A percentile compares a stretch with the other conserved stretches of the same genome.
These are phyloP conservation scores for Neodiprion fabricii DNA, from an alignment of 1,140 invertebrate genomes.

Conservation along the genomic window DNA sequence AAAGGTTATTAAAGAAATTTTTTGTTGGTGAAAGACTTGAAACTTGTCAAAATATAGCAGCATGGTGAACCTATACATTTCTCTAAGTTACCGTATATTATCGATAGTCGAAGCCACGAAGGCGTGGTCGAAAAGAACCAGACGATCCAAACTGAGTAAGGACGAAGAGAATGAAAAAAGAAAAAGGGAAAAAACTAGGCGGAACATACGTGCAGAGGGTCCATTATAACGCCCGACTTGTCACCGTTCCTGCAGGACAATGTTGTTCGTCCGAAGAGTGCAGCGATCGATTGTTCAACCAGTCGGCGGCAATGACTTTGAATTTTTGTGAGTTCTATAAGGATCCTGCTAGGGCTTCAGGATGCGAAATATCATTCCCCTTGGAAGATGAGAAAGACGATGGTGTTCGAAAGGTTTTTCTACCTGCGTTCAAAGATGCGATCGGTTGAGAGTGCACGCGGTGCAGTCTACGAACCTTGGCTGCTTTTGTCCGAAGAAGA, in stretches of 20 bases:
- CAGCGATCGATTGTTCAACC: neutral
- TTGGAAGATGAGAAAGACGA: neutral
- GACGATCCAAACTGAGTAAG: neutral
- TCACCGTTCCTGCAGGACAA: neutral
- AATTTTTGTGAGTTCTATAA: neutral
- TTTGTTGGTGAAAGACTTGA: too few relatives aligned
- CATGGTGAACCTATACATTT: too few relatives aligned
- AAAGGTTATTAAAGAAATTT: neutral
- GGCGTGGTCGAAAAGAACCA: neutral
- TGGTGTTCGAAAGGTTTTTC: neutral
- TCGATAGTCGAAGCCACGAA: neutral
- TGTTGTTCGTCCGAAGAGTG: neutral
- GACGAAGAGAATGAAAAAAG: neutral
- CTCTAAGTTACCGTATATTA: too few relatives aligned
- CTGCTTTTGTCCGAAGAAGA: neutral
- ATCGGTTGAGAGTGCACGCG: neutral
- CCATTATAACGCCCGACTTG: neutral
- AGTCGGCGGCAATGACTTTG: conserved; percentile 1
- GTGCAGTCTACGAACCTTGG: neutral
- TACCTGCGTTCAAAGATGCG: neutral
- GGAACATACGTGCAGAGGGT: neutral
- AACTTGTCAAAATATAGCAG: too few relatives aligned
- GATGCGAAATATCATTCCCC: neutral
- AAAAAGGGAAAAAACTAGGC: too few relatives aligned
- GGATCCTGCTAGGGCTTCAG: neutral